Evolutionary conservation across 2,888 invertebrate species (phyloP).

Genomic region (Rhagonycha lutea): DNA sequence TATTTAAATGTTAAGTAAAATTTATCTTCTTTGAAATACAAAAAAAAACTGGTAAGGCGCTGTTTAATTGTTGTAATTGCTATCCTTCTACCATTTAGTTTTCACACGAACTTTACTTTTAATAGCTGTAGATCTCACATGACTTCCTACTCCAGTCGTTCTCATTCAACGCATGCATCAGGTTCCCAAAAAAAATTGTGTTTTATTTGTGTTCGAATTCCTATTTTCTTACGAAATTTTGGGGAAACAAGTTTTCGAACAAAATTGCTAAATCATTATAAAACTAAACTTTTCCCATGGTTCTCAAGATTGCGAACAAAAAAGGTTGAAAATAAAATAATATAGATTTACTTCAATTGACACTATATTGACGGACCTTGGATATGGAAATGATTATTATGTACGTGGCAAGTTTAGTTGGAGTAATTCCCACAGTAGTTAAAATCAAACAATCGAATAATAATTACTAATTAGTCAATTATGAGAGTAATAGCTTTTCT

Average conservation of each 20-base stretch:
- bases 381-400: not conserved
- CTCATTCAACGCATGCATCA: not conserved
- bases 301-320: not conserved
- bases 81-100: slow-evolving; percentile 28
- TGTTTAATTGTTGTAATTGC: slow-evolving; percentile 36
- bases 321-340: not conserved
- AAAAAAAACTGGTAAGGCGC: slow-evolving; percentile 30
- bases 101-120: slow-evolving; percentile 21
- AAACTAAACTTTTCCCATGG: not conserved
- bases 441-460: not conserved
- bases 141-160: not conserved
- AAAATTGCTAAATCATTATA: not conserved
- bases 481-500: not conserved
- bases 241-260: too few species aligned
- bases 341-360: not conserved
- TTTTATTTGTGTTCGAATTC: not conserved
- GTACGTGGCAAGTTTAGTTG: not conserved
- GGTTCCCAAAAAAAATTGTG: not conserved
- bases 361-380: not conserved
- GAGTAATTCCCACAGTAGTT: not conserved
- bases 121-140: slow-evolving; percentile 6
- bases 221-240: not conserved
- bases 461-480: not conserved
- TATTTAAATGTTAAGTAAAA: slow-evolving; percentile 34
- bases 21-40: slow-evolving; percentile 21